Percentiles rank a stretch among this genome's conserved stretches.
Evolutionary conservation across 92 coral and sea anemone genomes (phyloP).

Genomic region (Palythoa caribaeorum): DNA sequence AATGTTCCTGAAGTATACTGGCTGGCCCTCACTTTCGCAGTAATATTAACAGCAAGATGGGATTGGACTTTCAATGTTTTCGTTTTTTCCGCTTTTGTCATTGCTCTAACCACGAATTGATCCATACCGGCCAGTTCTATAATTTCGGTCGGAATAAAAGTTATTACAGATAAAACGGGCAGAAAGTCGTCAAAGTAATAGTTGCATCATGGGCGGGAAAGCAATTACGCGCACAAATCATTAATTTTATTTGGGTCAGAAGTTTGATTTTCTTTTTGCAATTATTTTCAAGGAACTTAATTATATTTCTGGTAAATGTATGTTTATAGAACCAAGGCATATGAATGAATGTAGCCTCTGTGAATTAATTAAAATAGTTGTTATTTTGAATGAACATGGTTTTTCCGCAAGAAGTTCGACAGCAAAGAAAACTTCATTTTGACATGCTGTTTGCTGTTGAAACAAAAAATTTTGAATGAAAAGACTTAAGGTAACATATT

Average conservation of each 20-base stretch:
- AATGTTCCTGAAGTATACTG: conserved; percentile 36
- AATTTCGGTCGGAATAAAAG: conserved; percentile 15
- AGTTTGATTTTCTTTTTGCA: too few species aligned
- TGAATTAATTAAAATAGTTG: not conserved
- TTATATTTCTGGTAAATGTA: too few species aligned
- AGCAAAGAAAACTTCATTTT: conserved; percentile 2
- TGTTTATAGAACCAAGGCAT: too few species aligned
- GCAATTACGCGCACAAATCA: not conserved
- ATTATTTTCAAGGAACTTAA: too few species aligned
- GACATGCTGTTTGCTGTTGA: too few species aligned
- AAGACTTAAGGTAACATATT: too few species aligned
- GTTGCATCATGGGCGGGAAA: not conserved
- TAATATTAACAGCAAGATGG: too few species aligned
- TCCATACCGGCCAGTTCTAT: conserved; percentile 24
- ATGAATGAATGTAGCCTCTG: too few species aligned
- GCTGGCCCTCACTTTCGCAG: not conserved
- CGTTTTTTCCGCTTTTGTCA: conserved; percentile 7
- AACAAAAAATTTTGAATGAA: too few species aligned
- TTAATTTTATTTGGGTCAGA: not conserved
- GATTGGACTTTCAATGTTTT: not conserved
- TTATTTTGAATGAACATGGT: conserved; percentile 9
- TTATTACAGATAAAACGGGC: not conserved
- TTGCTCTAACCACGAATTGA: conserved; percentile 14
- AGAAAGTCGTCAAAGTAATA: conserved; percentile 6
- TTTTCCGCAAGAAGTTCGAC: conserved; percentile 19